phyloP scores from a whole-genome alignment of 2,797 vertebrate species.

The Euthynnus affinis region DNA sequence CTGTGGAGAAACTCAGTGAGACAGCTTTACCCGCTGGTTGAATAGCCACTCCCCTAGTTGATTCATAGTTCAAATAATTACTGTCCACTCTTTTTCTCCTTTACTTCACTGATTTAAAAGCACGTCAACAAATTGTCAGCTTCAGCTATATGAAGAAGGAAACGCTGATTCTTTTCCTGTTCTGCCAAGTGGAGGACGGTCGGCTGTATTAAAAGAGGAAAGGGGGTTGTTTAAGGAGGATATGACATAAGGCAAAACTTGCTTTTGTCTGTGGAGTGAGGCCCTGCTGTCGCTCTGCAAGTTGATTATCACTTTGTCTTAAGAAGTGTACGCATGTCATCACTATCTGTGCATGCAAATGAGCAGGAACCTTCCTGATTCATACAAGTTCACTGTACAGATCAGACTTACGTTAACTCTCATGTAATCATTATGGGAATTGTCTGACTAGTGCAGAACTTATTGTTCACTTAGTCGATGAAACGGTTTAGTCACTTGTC shows the following conservation, averaged over 20 bases:
- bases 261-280: slow-evolving; percentile 30
- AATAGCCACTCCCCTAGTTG: slow-evolving; percentile 27
- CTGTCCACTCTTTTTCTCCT: slow-evolving; percentile 24
- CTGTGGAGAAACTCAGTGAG: neutral
- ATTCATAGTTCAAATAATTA: slow-evolving; percentile 18
- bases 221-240: slow-evolving; percentile 41
- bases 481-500: neutral
- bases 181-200: slow-evolving; percentile 21
- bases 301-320: slow-evolving; percentile 11
- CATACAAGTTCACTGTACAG: neutral
- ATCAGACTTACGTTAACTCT: neutral
- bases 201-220: slow-evolving; percentile 38
- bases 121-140: slow-evolving; percentile 8
- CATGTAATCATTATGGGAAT: neutral
- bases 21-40: neutral
- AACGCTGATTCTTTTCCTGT: slow-evolving; percentile 70
- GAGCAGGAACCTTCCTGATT: slow-evolving; percentile 16
- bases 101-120: slow-evolving; percentile 24
- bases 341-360: neutral
- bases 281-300: slow-evolving; percentile 15
- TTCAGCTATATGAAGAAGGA: slow-evolving; percentile 45
- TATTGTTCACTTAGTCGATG: neutral
- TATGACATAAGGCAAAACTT: slow-evolving; percentile 40
- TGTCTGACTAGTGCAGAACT: neutral
- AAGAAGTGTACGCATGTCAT: slow-evolving; percentile 33